Evolutionary conservation across 2,888 invertebrate species (phyloP).

Genomic region (Leptothorax acervorum): DNA sequence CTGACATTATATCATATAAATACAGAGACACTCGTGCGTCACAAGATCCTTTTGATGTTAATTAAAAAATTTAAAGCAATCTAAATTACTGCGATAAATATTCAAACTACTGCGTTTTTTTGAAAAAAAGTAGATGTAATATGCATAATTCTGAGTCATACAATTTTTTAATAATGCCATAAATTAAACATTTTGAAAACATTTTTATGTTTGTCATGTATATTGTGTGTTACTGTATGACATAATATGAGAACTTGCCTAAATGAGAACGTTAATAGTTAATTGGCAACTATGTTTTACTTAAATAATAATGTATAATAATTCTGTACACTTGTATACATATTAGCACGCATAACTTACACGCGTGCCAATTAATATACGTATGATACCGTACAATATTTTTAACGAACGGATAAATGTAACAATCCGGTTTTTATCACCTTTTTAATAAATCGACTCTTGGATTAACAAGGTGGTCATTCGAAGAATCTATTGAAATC

Average conservation of each 20-base stretch:
- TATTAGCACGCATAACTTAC: background rate
- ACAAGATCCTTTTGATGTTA: background rate
- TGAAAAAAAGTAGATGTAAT: background rate
- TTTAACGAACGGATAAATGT: conserved; percentile 2
- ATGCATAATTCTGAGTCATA: background rate
- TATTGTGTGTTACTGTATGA: background rate
- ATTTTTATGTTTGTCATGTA: background rate
- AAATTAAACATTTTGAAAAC: background rate
- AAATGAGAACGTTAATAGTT: background rate
- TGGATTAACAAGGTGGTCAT: conserved; percentile 21
- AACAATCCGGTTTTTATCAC: background rate
- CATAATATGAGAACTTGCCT: background rate
- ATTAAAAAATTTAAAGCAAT: background rate
- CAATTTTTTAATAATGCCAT: background rate
- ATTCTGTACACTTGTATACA: background rate
- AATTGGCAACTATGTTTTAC: background rate
- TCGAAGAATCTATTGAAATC: conserved; percentile 46
- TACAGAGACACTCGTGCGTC: background rate
- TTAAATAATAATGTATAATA: background rate
- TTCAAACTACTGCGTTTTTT: background rate
- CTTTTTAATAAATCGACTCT: conserved; percentile 17
- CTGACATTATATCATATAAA: background rate
- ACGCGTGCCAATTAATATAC: conserved; percentile 13
- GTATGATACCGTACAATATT: background rate
- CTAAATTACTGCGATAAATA: background rate